A percentile compares a stretch with the other conserved stretches of the same genome.
These are phyloP conservation scores for Eudyptes chrysolophus DNA, from an alignment of 2,113 vertebrate species.

Conservation along the genomic window DNA sequence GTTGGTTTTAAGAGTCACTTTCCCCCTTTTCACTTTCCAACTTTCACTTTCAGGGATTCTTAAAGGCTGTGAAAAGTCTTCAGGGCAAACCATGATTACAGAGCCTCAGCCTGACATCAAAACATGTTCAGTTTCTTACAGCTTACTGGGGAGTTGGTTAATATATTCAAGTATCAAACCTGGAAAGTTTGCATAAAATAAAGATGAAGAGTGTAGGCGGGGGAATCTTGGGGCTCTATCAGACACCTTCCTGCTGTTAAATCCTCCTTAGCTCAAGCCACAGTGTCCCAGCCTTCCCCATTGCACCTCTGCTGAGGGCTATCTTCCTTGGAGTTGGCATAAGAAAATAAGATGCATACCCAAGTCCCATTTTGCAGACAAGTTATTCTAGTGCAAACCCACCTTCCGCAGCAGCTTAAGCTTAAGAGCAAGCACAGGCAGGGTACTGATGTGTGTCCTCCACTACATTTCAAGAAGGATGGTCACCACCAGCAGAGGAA, in stretches of 20 bases:
- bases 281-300: background rate
- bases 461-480: background rate
- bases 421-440: background rate
- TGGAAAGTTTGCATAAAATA: background rate
- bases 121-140: background rate
- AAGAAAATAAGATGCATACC: background rate
- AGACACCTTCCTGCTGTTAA: background rate
- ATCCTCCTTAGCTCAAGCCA: background rate
- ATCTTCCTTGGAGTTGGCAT: background rate
- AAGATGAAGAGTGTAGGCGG: background rate
- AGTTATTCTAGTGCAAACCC: background rate
- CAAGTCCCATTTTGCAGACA: background rate
- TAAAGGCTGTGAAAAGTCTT: background rate
- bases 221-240: background rate
- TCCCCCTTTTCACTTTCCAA: background rate
- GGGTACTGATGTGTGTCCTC: background rate
- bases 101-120: background rate
- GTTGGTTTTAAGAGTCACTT: background rate
- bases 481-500: background rate
- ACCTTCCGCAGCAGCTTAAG: background rate
- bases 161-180: background rate
- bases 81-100: background rate
- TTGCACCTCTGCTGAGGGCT: background rate
- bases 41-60: background rate
- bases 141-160: background rate